Evolutionary conservation across 2,888 invertebrate genomes (phyloP).

Genomic region (Odontocerum albicorne): DNA sequence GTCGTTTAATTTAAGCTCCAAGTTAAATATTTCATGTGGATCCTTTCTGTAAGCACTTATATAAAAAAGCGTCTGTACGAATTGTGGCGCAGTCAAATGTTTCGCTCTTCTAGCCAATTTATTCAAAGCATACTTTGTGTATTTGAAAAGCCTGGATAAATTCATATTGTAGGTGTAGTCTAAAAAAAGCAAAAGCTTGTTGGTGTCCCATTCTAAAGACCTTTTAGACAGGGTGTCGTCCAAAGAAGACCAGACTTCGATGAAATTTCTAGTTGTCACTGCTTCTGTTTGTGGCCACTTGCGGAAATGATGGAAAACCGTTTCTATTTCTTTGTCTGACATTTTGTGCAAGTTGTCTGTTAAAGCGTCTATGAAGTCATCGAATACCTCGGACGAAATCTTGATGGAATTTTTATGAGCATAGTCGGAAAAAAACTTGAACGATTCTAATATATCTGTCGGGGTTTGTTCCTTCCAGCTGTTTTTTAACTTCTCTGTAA

Average conservation of each 20-base stretch:
- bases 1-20: conserved; percentile 60
- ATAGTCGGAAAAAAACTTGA: conserved; percentile 45
- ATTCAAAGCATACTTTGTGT: conserved; percentile 54
- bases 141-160: conserved; percentile 59
- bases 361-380: conserved; percentile 48
- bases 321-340: conserved; percentile 58
- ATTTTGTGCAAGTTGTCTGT: conserved; percentile 58
- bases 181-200: conserved; percentile 59
- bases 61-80: conserved; percentile 69
- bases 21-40: conserved; percentile 63
- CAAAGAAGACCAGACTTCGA: conserved; percentile 66
- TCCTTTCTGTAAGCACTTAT: conserved; percentile 61
- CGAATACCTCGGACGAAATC: conserved; percentile 49
- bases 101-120: conserved; percentile 60
- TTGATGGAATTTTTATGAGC: conserved; percentile 45
- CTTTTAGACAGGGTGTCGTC: conserved; percentile 64
- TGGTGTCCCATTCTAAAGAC: conserved; percentile 53
- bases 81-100: conserved; percentile 60
- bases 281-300: conserved; percentile 57
- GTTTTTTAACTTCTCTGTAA: conserved; percentile 36
- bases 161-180: conserved; percentile 67
- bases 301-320: conserved; percentile 54
- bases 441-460: conserved; percentile 43
- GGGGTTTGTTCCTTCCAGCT: conserved; percentile 39
- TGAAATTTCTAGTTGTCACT: conserved; percentile 59